Percentiles rank a stretch among this genome's conserved stretches.
Conservation (phyloP, 1,140 invertebrate species). For the Trichonephila clavipes region DNA sequence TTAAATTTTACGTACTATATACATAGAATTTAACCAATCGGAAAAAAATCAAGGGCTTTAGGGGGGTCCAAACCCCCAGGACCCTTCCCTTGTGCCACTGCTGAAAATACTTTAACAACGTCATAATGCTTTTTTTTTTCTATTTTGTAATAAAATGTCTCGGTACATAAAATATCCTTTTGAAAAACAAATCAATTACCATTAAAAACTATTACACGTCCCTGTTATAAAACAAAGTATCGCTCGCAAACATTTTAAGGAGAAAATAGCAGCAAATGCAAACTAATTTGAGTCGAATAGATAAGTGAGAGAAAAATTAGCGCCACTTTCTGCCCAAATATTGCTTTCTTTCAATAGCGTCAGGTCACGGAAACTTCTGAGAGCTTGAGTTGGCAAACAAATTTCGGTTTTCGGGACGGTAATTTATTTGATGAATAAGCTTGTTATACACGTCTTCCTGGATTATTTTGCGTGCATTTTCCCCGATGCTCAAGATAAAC, state of each 20-base stretch:
- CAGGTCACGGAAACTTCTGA: neutral
- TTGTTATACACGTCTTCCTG: neutral
- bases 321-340: neutral
- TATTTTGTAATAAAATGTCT: too few relatives aligned
- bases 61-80: too few relatives aligned
- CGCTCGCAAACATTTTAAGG: neutral
- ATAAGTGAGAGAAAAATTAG: neutral
- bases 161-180: too few relatives aligned
- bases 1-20: too few relatives aligned
- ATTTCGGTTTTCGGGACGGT: neutral
- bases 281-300: neutral
- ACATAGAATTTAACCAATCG: too few relatives aligned
- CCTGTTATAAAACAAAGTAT: neutral
- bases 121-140: too few relatives aligned
- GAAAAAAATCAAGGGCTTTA: too few relatives aligned
- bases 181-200: too few relatives aligned
- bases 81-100: too few relatives aligned
- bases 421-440: constrained; percentile 13
- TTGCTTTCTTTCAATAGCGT: neutral
- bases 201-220: neutral
- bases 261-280: neutral
- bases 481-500: too few relatives aligned
- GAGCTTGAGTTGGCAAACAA: neutral
- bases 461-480: neutral
- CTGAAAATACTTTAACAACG: too few relatives aligned